phyloP scores from a whole-genome alignment of 1,140 invertebrate species.

The Drosophila hydei region DNA sequence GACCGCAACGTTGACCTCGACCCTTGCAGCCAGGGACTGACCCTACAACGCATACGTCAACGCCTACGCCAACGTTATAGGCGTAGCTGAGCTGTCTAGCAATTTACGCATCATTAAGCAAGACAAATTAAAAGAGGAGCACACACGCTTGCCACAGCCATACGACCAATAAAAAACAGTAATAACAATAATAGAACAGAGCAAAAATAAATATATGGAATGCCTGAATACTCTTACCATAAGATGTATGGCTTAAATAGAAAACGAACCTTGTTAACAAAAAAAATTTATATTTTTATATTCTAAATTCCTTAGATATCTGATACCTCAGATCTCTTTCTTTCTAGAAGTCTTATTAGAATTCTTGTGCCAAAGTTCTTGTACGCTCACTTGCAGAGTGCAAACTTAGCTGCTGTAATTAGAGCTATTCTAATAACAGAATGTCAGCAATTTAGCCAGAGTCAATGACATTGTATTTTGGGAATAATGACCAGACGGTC shows the following conservation, averaged over 20 bases:
- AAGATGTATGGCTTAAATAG: neutral
- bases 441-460: conserved; percentile 28
- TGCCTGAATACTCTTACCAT: neutral
- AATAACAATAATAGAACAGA: conserved; percentile 51
- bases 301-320: too few species aligned
- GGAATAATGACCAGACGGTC: conserved; percentile 2
- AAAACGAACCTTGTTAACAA: too few species aligned
- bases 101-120: conserved; percentile 74
- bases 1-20: conserved; percentile 63
- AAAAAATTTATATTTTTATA: too few species aligned
- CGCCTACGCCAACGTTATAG: conserved; percentile 25
- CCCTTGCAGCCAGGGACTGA: conserved; percentile 31
- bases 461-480: conserved; percentile 13
- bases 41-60: conserved; percentile 19
- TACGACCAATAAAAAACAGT: conserved; percentile 62
- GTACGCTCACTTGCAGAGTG: neutral
- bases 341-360: neutral
- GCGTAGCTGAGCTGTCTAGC: conserved; percentile 39
- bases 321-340: neutral
- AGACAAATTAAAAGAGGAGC: conserved; percentile 57
- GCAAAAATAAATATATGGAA: conserved; percentile 15
- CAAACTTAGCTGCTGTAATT: conserved; percentile 47
- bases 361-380: neutral
- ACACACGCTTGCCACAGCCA: conserved; percentile 35
- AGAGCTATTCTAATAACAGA: conserved; percentile 52